Conservation (phyloP, 2,797 vertebrate species). For the Microctenopoma stevenorrisi region DNA sequence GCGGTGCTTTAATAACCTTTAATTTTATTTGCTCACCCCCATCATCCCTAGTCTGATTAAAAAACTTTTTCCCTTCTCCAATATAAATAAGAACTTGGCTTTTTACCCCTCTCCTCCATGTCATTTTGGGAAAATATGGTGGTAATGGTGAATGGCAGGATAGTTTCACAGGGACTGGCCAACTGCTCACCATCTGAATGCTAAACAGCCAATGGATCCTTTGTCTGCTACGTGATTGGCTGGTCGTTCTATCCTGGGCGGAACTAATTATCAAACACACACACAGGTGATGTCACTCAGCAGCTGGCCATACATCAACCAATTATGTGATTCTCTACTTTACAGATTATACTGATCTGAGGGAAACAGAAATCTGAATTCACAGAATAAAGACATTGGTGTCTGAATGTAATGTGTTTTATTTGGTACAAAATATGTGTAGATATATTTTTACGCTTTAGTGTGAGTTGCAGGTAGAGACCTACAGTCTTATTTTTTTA, state of each 20-base stretch:
- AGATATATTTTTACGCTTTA: background rate
- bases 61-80: conserved; percentile 77
- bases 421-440: background rate
- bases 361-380: conserved; percentile 11
- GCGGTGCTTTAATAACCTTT: conserved; percentile 86
- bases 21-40: conserved; percentile 87
- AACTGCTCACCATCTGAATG: conserved; percentile 63
- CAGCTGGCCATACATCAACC: conserved; percentile 27
- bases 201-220: conserved; percentile 60
- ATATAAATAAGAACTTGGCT: conserved; percentile 79
- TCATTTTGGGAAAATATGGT: conserved; percentile 74
- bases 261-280: conserved; percentile 21
- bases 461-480: conserved; percentile 22
- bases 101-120: conserved; percentile 65
- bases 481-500: conserved; percentile 21
- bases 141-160: conserved; percentile 82
- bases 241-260: conserved; percentile 25
- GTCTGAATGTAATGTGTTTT: background rate
- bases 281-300: conserved; percentile 39
- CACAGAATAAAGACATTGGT: background rate
- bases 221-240: conserved; percentile 53
- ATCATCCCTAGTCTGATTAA: conserved; percentile 84
- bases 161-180: conserved; percentile 70
- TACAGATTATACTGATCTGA: conserved; percentile 16
- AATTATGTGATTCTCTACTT: conserved; percentile 20